These are phyloP conservation scores for Melieria omissa DNA, from an alignment of 2,888 invertebrate genomes.

Conservation along the genomic window DNA sequence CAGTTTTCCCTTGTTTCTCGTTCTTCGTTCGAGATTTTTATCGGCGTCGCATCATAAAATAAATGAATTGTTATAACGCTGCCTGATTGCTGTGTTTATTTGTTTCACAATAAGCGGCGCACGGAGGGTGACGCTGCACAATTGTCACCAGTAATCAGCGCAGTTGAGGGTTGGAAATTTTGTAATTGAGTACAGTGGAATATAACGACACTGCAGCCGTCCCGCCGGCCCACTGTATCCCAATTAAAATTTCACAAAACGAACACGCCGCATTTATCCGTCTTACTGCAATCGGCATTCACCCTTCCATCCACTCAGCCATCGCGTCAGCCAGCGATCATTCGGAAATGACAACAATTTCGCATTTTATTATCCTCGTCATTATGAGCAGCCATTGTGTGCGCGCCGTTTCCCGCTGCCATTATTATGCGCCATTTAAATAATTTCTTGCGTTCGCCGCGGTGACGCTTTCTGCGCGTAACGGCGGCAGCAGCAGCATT, in stretches of 20 bases:
- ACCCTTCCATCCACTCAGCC: too few relatives aligned
- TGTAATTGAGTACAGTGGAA: background rate
- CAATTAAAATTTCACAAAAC: conserved; percentile 1
- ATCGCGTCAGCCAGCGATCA: background rate
- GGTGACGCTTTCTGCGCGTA: conserved; percentile 1
- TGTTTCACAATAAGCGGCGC: conserved; percentile 45
- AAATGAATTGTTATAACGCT: conserved; percentile 64
- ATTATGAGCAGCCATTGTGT: conserved; percentile 59
- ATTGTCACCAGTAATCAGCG: too few relatives aligned
- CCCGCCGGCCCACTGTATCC: conserved; percentile 10
- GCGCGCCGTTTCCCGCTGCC: conserved; percentile 56
- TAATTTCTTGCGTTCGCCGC: conserved; percentile 54
- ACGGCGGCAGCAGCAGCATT: conserved; percentile 21
- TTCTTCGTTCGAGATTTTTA: conserved; percentile 37
- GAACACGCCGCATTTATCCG: conserved; percentile 23
- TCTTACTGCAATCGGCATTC: background rate
- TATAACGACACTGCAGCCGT: background rate
- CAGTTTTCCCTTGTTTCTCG: background rate
- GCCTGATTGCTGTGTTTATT: conserved; percentile 58
- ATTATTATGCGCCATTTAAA: conserved; percentile 66
- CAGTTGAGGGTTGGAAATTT: background rate
- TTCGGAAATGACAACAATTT: conserved; percentile 51
- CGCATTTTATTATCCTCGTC: conserved; percentile 63
- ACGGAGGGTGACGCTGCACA: background rate
- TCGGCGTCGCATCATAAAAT: conserved; percentile 59